Conservation (phyloP, 2,113 vertebrate genomes). For the Halichoerus grypus region DNA sequence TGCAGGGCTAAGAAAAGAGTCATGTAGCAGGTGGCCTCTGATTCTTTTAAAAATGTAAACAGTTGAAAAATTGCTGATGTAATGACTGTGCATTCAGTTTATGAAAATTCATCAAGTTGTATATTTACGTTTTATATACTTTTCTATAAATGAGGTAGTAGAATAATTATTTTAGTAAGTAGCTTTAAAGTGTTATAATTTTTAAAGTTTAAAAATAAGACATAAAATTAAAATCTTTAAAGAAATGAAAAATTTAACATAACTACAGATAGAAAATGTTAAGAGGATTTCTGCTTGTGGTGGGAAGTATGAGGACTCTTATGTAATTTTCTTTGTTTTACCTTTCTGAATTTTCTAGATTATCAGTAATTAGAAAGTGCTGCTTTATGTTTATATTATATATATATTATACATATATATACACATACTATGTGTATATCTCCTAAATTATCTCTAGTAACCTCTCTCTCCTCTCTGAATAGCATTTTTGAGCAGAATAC, state of each 20-base stretch:
- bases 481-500: neutral
- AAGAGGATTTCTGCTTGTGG: neutral
- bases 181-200: neutral
- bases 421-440: neutral
- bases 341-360: neutral
- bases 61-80: neutral
- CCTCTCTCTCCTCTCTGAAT: neutral
- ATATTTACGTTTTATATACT: neutral
- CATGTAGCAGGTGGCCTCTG: neutral
- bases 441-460: neutral
- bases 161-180: neutral
- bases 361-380: neutral
- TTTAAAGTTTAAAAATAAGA: conserved; percentile 40
- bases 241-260: neutral
- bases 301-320: neutral
- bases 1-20: neutral
- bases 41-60: neutral
- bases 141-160: neutral
- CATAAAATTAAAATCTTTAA: neutral
- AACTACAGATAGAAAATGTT: neutral
- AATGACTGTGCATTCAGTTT: neutral
- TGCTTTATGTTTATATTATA: neutral
- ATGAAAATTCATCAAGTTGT: neutral
- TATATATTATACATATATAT: neutral
- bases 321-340: neutral